Percentiles rank a stretch among this genome's conserved stretches.
These are phyloP conservation scores for Bursaphelenchus okinawaensis DNA, from an alignment of 2,888 invertebrate species.

Conservation along the genomic window DNA sequence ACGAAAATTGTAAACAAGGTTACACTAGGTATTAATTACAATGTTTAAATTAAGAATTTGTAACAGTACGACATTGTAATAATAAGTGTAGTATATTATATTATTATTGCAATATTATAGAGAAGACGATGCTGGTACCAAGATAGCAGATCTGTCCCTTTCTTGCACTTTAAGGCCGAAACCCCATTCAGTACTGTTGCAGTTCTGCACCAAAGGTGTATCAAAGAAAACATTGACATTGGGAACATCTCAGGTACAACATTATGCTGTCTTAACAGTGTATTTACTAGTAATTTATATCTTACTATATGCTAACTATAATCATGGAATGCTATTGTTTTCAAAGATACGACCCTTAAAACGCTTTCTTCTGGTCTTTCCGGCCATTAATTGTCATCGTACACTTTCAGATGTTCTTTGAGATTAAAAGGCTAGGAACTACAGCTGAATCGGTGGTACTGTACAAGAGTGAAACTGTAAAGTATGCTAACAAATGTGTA, in stretches of 20 bases:
- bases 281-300: too few species aligned
- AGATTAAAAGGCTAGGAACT: background rate
- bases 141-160: slow-evolving; percentile 34
- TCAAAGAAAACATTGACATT: slow-evolving; percentile 27
- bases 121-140: slow-evolving; percentile 29
- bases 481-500: slow-evolving; percentile 27
- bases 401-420: background rate
- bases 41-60: background rate
- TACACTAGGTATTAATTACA: background rate
- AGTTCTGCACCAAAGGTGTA: slow-evolving; percentile 38
- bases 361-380: too few species aligned
- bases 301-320: too few species aligned
- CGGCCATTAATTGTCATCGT: too few species aligned
- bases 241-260: slow-evolving; percentile 15
- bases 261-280: slow-evolving; percentile 19
- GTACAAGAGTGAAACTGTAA: slow-evolving; percentile 35
- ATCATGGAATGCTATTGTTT: too few species aligned
- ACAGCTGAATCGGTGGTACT: slow-evolving; percentile 18
- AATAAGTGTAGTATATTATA: background rate
- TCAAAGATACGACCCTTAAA: too few species aligned
- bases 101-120: slow-evolving; percentile 20
- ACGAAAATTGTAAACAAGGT: too few species aligned
- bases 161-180: slow-evolving; percentile 37
- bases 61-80: background rate
- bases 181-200: slow-evolving; percentile 39